phyloP scores from a whole-genome alignment of 2,888 invertebrate species.

The Leptinotarsa rubiginosa region DNA sequence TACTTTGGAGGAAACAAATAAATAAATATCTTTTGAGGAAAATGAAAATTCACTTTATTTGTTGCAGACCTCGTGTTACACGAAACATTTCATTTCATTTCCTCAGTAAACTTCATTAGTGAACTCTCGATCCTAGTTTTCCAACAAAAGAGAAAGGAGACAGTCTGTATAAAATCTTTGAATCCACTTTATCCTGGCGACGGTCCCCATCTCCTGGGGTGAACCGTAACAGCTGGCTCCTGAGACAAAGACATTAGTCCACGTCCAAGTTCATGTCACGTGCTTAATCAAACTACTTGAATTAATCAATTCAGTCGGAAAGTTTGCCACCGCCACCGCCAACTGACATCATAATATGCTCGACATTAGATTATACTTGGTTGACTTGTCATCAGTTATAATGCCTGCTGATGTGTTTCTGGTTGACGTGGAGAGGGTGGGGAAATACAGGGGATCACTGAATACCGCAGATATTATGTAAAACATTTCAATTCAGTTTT shows the following conservation, averaged over 20 bases:
- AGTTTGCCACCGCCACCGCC: slow-evolving; percentile 44
- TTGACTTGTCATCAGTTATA: slow-evolving; percentile 27
- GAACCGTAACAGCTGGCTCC: slow-evolving; percentile 45
- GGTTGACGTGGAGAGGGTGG: neutral
- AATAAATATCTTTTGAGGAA: too few relatives aligned
- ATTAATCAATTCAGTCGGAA: slow-evolving; percentile 59
- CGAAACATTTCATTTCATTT: too few relatives aligned
- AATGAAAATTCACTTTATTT: too few relatives aligned
- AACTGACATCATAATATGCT: slow-evolving; percentile 49
- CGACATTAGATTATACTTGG: slow-evolving; percentile 50
- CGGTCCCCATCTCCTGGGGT: slow-evolving; percentile 31
- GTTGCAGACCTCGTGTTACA: too few relatives aligned
- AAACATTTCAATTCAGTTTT: too few relatives aligned
- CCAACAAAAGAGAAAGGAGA: neutral
- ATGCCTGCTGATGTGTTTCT: neutral
- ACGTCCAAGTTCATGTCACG: slow-evolving; percentile 60
- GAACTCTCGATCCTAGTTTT: too few relatives aligned
- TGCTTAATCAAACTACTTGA: slow-evolving; percentile 62
- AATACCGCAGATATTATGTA: too few relatives aligned
- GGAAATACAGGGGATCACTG: too few relatives aligned
- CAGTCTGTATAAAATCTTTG: slow-evolving; percentile 45
- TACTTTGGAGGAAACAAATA: too few relatives aligned
- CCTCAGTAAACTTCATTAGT: too few relatives aligned
- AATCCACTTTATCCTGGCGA: slow-evolving; percentile 47
- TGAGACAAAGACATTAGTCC: slow-evolving; percentile 58